Conservation (phyloP, 2,888 invertebrate species). For the Salpingus planirostris region DNA sequence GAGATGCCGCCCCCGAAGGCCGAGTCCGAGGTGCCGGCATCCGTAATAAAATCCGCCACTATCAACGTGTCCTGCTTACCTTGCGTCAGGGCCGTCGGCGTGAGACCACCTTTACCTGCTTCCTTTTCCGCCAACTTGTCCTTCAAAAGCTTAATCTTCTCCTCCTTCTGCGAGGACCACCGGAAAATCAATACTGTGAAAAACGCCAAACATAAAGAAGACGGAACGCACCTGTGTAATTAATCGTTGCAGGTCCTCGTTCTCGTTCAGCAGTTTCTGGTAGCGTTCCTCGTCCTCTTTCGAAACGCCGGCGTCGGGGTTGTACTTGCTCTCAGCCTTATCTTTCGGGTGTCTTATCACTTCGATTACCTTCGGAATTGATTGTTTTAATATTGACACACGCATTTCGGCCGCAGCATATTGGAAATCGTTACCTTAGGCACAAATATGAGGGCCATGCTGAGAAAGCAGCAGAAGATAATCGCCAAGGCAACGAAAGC, state of each 20-base stretch:
- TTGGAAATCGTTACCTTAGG: conserved; percentile 96
- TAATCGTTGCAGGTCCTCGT: conserved; percentile 91
- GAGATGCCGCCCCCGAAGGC: conserved; percentile 61
- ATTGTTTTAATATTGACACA: too few species aligned
- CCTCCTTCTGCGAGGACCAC: conserved; percentile 67
- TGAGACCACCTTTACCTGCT: conserved; percentile 44
- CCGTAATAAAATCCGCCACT: conserved; percentile 65
- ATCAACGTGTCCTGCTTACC: conserved; percentile 68
- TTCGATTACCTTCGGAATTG: conserved; percentile 63
- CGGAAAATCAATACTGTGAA: conserved; percentile 3
- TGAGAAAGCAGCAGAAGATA: conserved; percentile 95
- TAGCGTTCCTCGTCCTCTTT: conserved; percentile 94
- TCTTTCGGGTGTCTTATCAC: conserved; percentile 83
- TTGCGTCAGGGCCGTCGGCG: conserved; percentile 51
- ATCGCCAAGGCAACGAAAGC: conserved; percentile 94
- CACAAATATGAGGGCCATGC: conserved; percentile 96
- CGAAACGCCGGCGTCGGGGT: conserved; percentile 70
- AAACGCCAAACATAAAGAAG: too few species aligned
- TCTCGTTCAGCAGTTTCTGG: conserved; percentile 85
- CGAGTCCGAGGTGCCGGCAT: conserved; percentile 69
- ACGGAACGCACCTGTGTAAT: conserved; percentile 80
- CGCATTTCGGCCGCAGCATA: too few species aligned
- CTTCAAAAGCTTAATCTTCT: conserved; percentile 73
- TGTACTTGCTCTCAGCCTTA: conserved; percentile 80
- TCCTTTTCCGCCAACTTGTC: conserved; percentile 74